phyloP scores from a whole-genome alignment of 2,797 vertebrate species.

The Sebastes umbrosus region DNA sequence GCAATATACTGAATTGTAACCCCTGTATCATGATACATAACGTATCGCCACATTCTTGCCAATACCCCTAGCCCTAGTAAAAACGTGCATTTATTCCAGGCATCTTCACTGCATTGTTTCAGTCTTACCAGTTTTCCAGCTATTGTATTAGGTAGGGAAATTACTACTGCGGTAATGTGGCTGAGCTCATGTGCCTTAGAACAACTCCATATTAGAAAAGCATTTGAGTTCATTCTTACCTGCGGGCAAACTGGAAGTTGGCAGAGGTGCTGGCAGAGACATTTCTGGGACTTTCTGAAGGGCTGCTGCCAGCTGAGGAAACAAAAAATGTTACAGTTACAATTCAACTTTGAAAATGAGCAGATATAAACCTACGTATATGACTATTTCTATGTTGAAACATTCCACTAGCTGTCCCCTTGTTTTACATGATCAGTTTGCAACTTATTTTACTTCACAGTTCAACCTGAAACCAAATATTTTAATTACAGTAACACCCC shows the following conservation, averaged over 20 bases:
- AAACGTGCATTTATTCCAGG: neutral
- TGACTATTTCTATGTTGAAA: neutral
- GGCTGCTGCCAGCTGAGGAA: slow-evolving; percentile 88
- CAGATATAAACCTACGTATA: neutral
- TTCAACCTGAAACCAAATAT: neutral
- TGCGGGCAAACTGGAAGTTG: slow-evolving; percentile 92
- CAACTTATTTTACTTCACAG: neutral
- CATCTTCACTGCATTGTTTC: neutral
- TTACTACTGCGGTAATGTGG: neutral
- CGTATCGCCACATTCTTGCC: too few relatives aligned
- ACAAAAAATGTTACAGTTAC: neutral
- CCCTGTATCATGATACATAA: too few relatives aligned
- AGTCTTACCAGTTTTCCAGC: neutral
- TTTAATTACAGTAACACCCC: neutral
- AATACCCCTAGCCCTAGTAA: too few relatives aligned
- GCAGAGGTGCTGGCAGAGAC: slow-evolving; percentile 85
- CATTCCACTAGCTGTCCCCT: neutral
- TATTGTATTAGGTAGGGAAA: neutral
- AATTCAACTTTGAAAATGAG: neutral
- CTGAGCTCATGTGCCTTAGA: neutral
- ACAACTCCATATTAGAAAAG: slow-evolving; percentile 10
- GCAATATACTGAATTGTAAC: too few relatives aligned
- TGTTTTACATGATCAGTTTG: neutral
- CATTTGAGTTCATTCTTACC: slow-evolving; percentile 77
- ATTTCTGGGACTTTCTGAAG: slow-evolving; percentile 92